Evolutionary conservation across 2,113 vertebrate species (phyloP).

Genomic region (Ceuthmochares aereus): DNA sequence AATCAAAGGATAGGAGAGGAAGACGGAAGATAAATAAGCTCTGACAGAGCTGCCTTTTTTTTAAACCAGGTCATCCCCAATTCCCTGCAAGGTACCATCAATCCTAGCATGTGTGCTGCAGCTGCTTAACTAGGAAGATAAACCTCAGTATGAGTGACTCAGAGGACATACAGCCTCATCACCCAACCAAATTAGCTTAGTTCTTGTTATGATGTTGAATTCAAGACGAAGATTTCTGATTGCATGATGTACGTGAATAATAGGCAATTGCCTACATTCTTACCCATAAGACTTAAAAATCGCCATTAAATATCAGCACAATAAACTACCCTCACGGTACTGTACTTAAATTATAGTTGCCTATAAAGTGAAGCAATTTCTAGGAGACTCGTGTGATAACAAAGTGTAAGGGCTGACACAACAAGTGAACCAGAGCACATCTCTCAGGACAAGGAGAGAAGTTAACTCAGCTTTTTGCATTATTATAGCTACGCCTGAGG

Average conservation of each 20-base stretch:
- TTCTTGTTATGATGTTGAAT: neutral
- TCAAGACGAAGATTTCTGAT: neutral
- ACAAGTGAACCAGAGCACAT: neutral
- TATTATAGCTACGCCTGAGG: neutral
- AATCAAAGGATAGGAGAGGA: neutral
- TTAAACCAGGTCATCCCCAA: fast-evolving
- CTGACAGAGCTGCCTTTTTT: neutral
- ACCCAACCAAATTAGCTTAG: neutral
- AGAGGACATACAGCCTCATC: neutral
- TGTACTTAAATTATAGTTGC: neutral
- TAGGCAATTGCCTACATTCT: neutral
- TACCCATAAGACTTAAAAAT: neutral
- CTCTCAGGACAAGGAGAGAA: neutral
- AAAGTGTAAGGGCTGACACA: neutral
- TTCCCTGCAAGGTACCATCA: neutral
- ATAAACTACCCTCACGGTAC: no score
- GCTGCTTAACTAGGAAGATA: neutral
- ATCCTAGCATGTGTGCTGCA: neutral
- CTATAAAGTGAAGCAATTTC: neutral
- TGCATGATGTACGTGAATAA: fast-evolving
- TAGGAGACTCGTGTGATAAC: neutral
- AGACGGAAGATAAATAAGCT: neutral
- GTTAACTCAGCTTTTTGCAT: neutral
- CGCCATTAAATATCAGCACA: neutral
- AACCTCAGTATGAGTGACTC: neutral